phyloP scores from a whole-genome alignment of 1,140 invertebrate genomes.

The Drosophila sucinea region DNA sequence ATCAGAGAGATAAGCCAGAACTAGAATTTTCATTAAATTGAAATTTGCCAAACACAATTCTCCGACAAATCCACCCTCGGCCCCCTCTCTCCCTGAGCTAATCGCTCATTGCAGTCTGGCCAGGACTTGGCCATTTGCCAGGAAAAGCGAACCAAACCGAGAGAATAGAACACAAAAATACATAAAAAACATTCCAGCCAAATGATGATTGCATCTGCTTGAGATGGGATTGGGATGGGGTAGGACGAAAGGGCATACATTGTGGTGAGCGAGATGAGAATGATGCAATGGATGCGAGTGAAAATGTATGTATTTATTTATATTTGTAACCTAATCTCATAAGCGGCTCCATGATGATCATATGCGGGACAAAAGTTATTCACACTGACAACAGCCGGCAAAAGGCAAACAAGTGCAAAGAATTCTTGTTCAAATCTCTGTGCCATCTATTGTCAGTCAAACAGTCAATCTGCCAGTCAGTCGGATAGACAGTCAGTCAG shows the following conservation, averaged over 20 bases:
- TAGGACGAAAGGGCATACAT: no score
- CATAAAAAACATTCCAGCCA: slow-evolving; percentile 2
- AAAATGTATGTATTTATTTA: not conserved
- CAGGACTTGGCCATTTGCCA: slow-evolving; percentile 8
- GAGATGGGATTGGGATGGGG: not conserved
- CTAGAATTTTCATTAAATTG: slow-evolving; percentile 21
- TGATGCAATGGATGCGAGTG: no score
- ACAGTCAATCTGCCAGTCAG: not conserved
- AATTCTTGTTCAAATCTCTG: not conserved
- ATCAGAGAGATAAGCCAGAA: slow-evolving; percentile 13
- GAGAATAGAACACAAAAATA: not conserved
- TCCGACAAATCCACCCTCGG: not conserved
- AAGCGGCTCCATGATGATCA: not conserved
- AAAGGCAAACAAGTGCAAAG: not conserved
- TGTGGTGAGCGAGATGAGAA: no score
- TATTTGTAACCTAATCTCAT: not conserved
- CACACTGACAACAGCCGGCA: slow-evolving; percentile 1
- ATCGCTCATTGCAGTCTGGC: not conserved
- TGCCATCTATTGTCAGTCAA: not conserved
- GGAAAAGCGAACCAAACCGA: not conserved
- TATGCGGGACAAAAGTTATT: not conserved
- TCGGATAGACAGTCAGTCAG: not conserved
- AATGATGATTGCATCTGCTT: slow-evolving; percentile 6
- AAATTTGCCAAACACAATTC: slow-evolving; percentile 13
- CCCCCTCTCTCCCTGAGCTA: no score